Evolutionary conservation across 1,140 invertebrate genomes (phyloP), one percentile per base, ranked within the genome.

Genomic region (Megalopta genalis): DNA sequence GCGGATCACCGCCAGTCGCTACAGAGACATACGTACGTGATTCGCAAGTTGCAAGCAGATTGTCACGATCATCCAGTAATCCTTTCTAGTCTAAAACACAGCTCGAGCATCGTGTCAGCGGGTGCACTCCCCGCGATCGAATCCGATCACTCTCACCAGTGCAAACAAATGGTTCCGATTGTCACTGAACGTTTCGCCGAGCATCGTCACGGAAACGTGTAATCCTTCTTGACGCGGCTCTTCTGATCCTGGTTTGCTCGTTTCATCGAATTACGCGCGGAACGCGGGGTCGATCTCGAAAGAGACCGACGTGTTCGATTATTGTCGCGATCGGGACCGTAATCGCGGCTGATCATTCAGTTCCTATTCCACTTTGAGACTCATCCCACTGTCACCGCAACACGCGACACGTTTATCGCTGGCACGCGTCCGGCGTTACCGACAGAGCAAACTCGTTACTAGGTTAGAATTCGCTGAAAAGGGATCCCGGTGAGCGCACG

Each of bases 401-500:
- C 84, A 86, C 81, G 85, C 85, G 85, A 83, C 85, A 86, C 85
- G 84, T 80, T 83, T 83, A 80, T 80, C 70, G 81, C 69, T 83
- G 84, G 77, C 84, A 86, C 80, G 84, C 85, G 85, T 86, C 64
- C 84, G 64, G 85, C 63, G 81, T 87, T 87, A 87, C 85, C 85
- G 84, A 86, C 84, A 64, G 84, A 81, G 85, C 54, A 85, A 86
- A 86, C 84, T 79, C 84, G 81, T 87, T 84, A 87, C 84, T 86
- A 86, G 85, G 85, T 87, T 86, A 86, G 83, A 85, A 85, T 86
- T 71, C 75, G 78, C 75, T 79, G 84, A 86, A 87, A 87, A 81
- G 84, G 81, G 84, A 86, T 84, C 74, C 71, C 64, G 80, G 81
- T 83, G 77, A 86, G 77, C 70, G 73, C 77, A 81, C 84, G 68